Evolutionary conservation across 2,797 vertebrate genomes (phyloP).

Genomic region (Crocidura indochinensis): DNA sequence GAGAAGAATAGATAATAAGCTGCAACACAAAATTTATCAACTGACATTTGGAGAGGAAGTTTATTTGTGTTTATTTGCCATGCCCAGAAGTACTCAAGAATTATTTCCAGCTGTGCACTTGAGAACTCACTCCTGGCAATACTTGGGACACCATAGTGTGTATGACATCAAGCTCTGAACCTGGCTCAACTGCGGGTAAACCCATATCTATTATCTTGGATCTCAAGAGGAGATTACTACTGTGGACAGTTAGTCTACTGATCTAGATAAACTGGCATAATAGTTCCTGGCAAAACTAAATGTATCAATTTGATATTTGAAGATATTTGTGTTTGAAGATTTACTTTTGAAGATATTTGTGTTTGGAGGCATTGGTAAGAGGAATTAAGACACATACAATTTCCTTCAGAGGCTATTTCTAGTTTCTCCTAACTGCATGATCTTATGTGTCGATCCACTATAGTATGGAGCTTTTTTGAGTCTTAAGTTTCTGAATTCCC

Average conservation of each 20-base stretch:
- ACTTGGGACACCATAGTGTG: too few relatives aligned
- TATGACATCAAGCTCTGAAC: too few relatives aligned
- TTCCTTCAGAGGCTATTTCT: neutral
- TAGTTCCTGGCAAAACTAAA: too few relatives aligned
- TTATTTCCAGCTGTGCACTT: too few relatives aligned
- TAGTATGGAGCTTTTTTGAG: neutral
- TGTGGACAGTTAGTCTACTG: neutral
- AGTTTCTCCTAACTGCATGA: neutral
- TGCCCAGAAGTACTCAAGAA: too few relatives aligned
- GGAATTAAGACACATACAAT: constrained; percentile 8
- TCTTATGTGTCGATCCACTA: neutral
- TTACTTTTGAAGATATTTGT: neutral
- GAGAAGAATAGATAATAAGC: neutral
- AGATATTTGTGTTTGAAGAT: constrained; percentile 3
- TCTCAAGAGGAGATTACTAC: neutral
- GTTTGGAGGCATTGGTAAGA: neutral
- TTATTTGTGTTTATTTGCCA: neutral
- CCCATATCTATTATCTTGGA: too few relatives aligned
- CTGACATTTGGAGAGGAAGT: neutral
- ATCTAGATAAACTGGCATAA: neutral
- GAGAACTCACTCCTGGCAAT: too few relatives aligned
- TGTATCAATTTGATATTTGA: neutral
- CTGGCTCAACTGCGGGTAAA: too few relatives aligned
- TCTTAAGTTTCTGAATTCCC: neutral
- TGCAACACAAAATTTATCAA: neutral